phyloP scores from a whole-genome alignment of 2,113 vertebrate genomes.

The Hydrochoerus hydrochaeris region DNA sequence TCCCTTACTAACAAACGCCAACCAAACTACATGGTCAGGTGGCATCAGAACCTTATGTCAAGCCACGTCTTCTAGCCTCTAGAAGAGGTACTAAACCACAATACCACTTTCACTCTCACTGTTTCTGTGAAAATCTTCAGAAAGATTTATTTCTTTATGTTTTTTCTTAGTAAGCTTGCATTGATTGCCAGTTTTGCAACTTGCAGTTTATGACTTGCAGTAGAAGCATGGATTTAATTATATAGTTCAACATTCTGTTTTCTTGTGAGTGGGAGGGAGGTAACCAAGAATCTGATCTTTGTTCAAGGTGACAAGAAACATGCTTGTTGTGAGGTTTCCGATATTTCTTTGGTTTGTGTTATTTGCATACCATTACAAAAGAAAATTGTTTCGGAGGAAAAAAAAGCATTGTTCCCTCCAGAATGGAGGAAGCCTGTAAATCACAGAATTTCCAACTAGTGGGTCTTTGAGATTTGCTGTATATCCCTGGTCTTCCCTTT shows the following conservation, averaged over 20 bases:
- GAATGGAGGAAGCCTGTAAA: not conserved
- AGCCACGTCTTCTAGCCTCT: not conserved
- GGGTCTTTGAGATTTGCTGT: not conserved
- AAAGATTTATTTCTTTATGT: not conserved
- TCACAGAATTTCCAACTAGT: not conserved
- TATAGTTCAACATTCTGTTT: not conserved
- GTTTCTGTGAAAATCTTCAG: not conserved
- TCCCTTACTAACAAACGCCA: not conserved
- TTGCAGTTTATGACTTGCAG: not conserved
- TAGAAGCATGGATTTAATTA: conserved; percentile 24
- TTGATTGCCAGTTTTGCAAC: not conserved
- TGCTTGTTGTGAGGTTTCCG: not conserved
- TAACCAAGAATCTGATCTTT: not conserved
- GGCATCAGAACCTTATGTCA: accelerated
- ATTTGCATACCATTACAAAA: not conserved
- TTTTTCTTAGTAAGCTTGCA: not conserved
- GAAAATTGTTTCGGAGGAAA: conserved; percentile 5
- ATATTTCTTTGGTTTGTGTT: not conserved
- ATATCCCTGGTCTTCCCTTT: not conserved
- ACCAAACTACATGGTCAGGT: not conserved
- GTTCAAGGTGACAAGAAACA: not conserved
- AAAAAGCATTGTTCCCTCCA: not conserved
- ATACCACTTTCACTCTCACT: not conserved
- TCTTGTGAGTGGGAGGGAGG: not conserved
- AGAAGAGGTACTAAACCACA: not conserved